Base-by-base conservation (phyloP, 2,888 invertebrate genomes). In the Fissipunctia ypsillon region DNA sequence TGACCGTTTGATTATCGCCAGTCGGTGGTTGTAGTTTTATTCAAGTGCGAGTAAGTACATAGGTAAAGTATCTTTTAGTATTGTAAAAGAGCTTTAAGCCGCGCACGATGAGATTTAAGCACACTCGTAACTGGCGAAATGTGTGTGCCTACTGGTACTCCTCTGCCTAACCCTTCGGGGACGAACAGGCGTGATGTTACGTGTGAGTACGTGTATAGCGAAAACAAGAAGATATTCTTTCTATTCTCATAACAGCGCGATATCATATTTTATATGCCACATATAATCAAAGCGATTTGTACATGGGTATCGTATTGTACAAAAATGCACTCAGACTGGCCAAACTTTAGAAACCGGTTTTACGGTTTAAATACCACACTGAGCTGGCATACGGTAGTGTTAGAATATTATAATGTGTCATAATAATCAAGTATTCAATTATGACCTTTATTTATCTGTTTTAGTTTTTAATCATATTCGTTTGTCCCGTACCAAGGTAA, bases 331-430 rank as follows among this genome's bases (percentile, higher is more conserved):
- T 12, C 52, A 60, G 64, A 50, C 56, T 52, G 56, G 16, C 64
- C 64, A 68, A 73, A 78, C 69, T 69, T 31, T 48, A 54, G 41
- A 48, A 78, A 78, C 81, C 67, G 64, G 78, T 81, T 73, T 63
- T 76, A 52, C 59, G 25, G 50, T 70, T 60, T 80, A 60, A 50
- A 68, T 69, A 80, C n/a, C 63, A 60, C n/a, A 60, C 54, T 63
- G 38, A 57, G 52, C 28, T 64, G 45, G 31, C 31, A 74, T 50
- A 57, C 59, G 35, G 67, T 56, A 73, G 68, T 71, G 56, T 57
- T 48, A 31, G 59, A 73, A 59, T 67, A 69, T 73, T 56, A 25
- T 61, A 38, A 9, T 35, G 43, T 71, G 43, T 64, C 43, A 54
- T 71, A 76, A 61, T 76, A 48, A 50, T 54, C 41, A 57, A 68